Conservation (phyloP, 2,113 vertebrate species). For the Sorex araneus region DNA sequence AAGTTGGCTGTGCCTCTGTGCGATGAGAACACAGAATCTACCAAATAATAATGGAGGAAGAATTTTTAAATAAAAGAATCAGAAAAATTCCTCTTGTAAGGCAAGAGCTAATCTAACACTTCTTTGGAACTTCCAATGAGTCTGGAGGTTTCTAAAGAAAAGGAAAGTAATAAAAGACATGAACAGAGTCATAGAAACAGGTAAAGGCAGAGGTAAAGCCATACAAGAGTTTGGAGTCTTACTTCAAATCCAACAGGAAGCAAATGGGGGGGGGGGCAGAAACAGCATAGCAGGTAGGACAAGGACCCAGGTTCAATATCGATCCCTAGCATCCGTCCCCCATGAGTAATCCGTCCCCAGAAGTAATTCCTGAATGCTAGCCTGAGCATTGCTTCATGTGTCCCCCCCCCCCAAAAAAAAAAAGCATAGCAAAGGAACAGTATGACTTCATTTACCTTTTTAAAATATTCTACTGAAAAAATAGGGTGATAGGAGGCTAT, state of each 20-base stretch:
- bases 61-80: not conserved
- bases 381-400: no score
- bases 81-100: not conserved
- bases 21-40: slow-evolving; percentile 12
- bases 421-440: no score
- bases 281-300: no score
- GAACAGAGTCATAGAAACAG: not conserved
- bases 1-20: not conserved
- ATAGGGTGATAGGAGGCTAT: not conserved
- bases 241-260: not conserved
- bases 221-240: slow-evolving; percentile 17
- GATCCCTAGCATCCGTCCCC: no score
- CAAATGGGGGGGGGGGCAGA: not conserved
- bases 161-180: not conserved
- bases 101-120: slow-evolving; percentile 1
- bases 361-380: no score
- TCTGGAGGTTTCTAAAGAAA: not conserved
- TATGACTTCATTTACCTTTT: not conserved
- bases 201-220: not conserved
- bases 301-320: not conserved
- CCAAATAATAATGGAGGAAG: not conserved
- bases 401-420: no score
- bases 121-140: not conserved
- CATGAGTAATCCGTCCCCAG: no score
- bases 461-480: not conserved